phyloP scores from a whole-genome alignment of 2,888 invertebrate species.

The Chrysolina americana region DNA sequence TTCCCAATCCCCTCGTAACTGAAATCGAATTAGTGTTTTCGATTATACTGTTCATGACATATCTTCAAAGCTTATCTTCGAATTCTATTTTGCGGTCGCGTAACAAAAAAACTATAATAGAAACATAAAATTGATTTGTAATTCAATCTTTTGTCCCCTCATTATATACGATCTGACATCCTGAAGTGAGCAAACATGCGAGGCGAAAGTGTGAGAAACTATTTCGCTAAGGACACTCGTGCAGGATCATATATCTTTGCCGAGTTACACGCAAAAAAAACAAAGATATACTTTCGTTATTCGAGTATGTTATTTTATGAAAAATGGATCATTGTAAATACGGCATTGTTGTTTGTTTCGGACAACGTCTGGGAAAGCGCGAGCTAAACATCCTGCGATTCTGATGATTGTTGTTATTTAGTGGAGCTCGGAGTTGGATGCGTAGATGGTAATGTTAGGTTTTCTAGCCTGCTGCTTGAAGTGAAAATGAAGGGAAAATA shows the following conservation, averaged over 20 bases:
- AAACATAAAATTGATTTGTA: constrained; percentile 24
- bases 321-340: constrained; percentile 11
- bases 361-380: constrained; percentile 18
- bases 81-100: constrained; percentile 16
- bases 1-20: neutral
- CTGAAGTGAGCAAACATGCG: constrained; percentile 7
- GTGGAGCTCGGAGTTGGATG: neutral
- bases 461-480: neutral
- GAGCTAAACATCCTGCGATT: constrained; percentile 12
- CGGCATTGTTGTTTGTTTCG: constrained; percentile 4
- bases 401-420: constrained; percentile 4
- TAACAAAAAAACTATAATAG: constrained; percentile 20
- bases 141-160: constrained; percentile 23
- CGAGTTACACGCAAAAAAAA: constrained; percentile 15
- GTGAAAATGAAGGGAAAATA: neutral
- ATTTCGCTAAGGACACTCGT: constrained; percentile 31
- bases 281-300: constrained; percentile 12
- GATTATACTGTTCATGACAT: constrained; percentile 6
- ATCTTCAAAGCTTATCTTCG: constrained; percentile 9
- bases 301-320: constrained; percentile 8
- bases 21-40: neutral
- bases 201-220: constrained; percentile 48
- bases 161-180: constrained; percentile 24
- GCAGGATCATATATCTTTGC: constrained; percentile 35
- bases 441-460: neutral